A percentile compares a stretch with the other conserved stretches of the same genome.
phyloP scores from a whole-genome alignment of 2,113 vertebrate genomes.

The Anhinga anhinga region DNA sequence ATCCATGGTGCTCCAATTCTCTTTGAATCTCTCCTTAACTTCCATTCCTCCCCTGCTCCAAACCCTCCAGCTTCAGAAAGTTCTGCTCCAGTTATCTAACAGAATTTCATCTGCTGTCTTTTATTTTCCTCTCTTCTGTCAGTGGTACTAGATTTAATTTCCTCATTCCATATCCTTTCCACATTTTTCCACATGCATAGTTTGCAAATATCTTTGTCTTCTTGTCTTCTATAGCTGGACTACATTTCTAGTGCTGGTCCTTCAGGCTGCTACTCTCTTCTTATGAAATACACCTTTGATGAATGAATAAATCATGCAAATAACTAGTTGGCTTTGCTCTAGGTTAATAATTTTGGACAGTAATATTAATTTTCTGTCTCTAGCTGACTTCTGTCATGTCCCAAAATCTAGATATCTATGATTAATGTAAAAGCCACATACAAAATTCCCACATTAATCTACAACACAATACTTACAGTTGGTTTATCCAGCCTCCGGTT shows the following conservation, averaged over 20 bases:
- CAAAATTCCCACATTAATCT: background rate
- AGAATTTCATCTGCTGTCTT: background rate
- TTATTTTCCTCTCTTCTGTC: background rate
- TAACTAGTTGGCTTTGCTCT: background rate
- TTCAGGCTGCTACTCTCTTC: background rate
- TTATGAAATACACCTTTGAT: background rate
- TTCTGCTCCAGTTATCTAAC: background rate
- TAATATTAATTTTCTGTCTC: background rate
- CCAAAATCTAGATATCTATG: background rate
- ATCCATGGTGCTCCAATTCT: background rate
- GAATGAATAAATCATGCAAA: background rate
- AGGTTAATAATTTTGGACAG: background rate
- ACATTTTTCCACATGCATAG: background rate
- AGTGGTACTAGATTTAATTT: background rate
- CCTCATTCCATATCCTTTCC: background rate
- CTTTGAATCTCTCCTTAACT: background rate
- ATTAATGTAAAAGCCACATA: background rate
- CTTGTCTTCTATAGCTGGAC: background rate
- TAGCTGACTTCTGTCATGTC: background rate
- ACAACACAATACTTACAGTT: background rate
- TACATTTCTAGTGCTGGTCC: background rate
- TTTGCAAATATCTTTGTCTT: background rate
- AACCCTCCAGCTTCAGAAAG: background rate
- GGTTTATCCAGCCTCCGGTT: background rate
- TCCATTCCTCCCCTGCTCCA: background rate